Evolutionary conservation across 2,113 vertebrate genomes (phyloP), one percentile per base, ranked within the genome.

Genomic region (Chauna torquata): DNA sequence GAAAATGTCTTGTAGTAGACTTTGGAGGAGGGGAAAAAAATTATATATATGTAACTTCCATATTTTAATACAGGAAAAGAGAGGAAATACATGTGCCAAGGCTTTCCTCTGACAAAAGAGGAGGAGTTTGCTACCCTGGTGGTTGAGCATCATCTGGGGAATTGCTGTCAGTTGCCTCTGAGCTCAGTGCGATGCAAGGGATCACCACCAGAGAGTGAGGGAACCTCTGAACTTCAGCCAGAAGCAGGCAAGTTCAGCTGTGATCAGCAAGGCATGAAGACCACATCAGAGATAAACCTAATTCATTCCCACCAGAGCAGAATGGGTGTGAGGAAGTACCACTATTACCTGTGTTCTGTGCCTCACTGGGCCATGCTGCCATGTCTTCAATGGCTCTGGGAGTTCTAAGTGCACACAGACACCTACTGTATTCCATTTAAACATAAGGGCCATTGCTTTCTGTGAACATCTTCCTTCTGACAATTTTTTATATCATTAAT

Each of bases 21-120:
- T 50, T 12, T 16, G 17, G 18, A 58, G 38, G 3, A 13, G 4
- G 15, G 10, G 16, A 8, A 7, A 16, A 49, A 30, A 16, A 0
- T 1, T 38, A 12, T 49, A n/a, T n/a, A n/a, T n/a, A n/a, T n/a
- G n/a, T n/a, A 5, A 3, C 55, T 95, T 88, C 65, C 16, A 42
- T 70, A 54, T 8, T 71, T 76, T 52, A 57, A 24, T 45, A 11
- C 1, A 44, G 25, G 3, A 61, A 74, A 93, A 54, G 27, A 1
- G 0, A 32, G 1, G 3, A 1, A 57, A 59, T 50, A 82, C 64
- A 34, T 52, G 1, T 71, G 6, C 15, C 11, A 38, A 36, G 24
- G 4, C 3, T 57, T 65, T 70, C 70, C 17, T 58, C n/a, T 77
- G 24, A 16, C 6, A 50, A 61, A 90, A 49, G 6, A 7, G 42